A percentile compares a stretch with the other conserved stretches of the same genome.
Evolutionary conservation across 2,888 invertebrate genomes (phyloP).

Genomic region (Pelosia muscerda): DNA sequence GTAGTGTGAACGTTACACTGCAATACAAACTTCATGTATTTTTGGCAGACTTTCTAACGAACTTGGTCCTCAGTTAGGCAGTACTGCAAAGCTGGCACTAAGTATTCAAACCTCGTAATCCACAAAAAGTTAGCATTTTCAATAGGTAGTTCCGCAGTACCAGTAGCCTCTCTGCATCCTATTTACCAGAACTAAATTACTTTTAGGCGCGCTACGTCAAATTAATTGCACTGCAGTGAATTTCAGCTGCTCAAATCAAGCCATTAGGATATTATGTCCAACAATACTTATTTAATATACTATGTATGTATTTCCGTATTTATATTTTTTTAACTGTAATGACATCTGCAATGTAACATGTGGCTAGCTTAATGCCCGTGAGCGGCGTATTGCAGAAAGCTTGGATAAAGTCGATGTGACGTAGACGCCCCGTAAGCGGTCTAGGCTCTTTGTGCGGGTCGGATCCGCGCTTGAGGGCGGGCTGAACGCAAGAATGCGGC

Average conservation of each 20-base stretch:
- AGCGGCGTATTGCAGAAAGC: slow-evolving; percentile 55
- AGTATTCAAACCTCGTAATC: slow-evolving; percentile 22
- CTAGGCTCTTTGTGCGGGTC: slow-evolving; percentile 71
- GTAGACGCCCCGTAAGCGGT: slow-evolving; percentile 53
- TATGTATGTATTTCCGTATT: slow-evolving; percentile 15
- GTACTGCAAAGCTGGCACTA: neutral
- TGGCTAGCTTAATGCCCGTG: slow-evolving; percentile 29
- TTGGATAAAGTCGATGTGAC: slow-evolving; percentile 55
- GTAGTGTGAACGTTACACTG: neutral
- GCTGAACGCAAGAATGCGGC: slow-evolving; percentile 82
- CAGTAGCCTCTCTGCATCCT: slow-evolving; percentile 35
- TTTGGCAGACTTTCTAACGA: neutral
- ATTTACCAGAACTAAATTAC: slow-evolving; percentile 42
- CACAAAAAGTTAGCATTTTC: slow-evolving; percentile 29
- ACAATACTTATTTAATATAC: slow-evolving; percentile 33
- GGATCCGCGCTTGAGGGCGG: slow-evolving; percentile 63
- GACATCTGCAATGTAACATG: slow-evolving; percentile 57
- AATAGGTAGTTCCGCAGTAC: slow-evolving; percentile 34
- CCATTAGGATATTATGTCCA: slow-evolving; percentile 34
- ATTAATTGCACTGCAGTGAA: slow-evolving; percentile 59
- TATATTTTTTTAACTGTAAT: slow-evolving; percentile 35
- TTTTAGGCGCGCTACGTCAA: slow-evolving; percentile 45
- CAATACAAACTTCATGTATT: neutral
- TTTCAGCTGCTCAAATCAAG: slow-evolving; percentile 37
- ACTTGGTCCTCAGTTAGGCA: neutral